Conservation (phyloP, 2,113 vertebrate genomes). For the Excalfactoria chinensis region DNA sequence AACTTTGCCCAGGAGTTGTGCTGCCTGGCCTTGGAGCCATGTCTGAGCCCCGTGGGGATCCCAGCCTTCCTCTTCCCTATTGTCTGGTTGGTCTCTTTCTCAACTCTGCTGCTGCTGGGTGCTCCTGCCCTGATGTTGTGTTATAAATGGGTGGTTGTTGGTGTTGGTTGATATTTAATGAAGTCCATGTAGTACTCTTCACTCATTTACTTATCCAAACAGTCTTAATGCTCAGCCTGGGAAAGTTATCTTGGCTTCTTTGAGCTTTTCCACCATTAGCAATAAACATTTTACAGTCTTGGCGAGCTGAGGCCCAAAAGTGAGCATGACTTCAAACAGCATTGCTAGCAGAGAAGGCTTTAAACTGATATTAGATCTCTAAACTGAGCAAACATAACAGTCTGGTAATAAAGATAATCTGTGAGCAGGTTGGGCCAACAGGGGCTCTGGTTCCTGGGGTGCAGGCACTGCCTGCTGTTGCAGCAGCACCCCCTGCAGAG, state of each 20-base stretch:
- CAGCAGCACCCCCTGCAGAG: neutral
- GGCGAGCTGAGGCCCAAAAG: conserved; percentile 42
- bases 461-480: neutral
- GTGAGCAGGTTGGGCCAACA: neutral
- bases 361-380: conserved; percentile 62
- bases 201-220: conserved; percentile 55
- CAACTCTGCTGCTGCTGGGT: neutral
- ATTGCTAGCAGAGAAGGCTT: conserved; percentile 52
- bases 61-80: neutral
- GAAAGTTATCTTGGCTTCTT: conserved; percentile 72
- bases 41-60: neutral
- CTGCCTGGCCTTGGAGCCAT: conserved; percentile 28
- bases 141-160: conserved; percentile 70
- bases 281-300: conserved; percentile 74
- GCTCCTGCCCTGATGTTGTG: conserved; percentile 39
- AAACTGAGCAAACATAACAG: conserved; percentile 67
- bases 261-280: conserved; percentile 65
- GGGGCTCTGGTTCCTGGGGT: neutral
- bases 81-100: neutral
- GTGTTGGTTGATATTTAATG: conserved; percentile 73
- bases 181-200: conserved; percentile 46
- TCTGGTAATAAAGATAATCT: conserved; percentile 72
- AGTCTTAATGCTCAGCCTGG: conserved; percentile 58
- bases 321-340: conserved; percentile 67
- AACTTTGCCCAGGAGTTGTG: neutral